Conservation (phyloP, 2,888 invertebrate genomes). For the Campoplex capitator region DNA sequence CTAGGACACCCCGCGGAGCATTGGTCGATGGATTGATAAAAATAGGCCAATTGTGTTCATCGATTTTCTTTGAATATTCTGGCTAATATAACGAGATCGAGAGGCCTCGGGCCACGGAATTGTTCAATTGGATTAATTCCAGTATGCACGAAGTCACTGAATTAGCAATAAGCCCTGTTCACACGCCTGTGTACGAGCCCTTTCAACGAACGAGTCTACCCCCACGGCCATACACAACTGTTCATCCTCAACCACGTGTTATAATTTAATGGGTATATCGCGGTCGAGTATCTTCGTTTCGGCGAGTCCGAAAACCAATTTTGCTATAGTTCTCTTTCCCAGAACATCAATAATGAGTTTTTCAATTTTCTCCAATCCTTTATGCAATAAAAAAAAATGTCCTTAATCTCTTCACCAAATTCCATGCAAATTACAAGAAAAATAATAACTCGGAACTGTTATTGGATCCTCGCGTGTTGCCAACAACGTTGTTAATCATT, state of each 20-base stretch:
- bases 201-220: conserved; percentile 54
- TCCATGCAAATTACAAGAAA: too few relatives aligned
- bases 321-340: background rate
- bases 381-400: background rate
- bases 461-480: background rate
- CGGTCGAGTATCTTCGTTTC: conserved; percentile 40
- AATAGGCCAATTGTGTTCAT: background rate
- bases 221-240: conserved; percentile 68
- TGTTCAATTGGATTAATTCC: conserved; percentile 78
- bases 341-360: background rate
- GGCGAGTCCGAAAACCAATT: background rate
- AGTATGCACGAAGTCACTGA: conserved; percentile 55
- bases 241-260: conserved; percentile 33
- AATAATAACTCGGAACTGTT: background rate
- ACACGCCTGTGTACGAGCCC: conserved; percentile 45
- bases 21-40: background rate
- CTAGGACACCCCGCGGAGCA: background rate
- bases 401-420: too few relatives aligned
- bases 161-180: conserved; percentile 39
- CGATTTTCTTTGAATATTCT: conserved; percentile 11
- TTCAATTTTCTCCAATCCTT: background rate
- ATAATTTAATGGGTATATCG: conserved; percentile 8
- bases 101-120: conserved; percentile 50
- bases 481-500: conserved; percentile 17
- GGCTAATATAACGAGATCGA: conserved; percentile 14